Evolutionary conservation across 2,113 vertebrate genomes (phyloP).

Genomic region (Nerophis lumbriciformis): DNA sequence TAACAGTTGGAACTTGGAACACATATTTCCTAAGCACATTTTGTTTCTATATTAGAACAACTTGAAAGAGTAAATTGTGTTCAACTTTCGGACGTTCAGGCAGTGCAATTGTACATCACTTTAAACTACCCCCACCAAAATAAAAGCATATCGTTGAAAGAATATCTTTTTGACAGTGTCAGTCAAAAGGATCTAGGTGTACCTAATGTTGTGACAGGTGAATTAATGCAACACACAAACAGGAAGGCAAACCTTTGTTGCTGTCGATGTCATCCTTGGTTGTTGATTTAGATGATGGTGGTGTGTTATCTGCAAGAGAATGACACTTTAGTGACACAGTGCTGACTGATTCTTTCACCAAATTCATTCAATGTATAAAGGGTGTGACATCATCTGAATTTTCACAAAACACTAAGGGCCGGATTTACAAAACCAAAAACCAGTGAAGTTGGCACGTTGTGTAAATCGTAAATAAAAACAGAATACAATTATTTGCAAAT

Average conservation of each 20-base stretch:
- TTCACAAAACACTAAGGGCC: slow-evolving; percentile 1
- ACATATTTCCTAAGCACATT: too few species aligned
- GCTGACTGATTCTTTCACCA: slow-evolving; percentile 13
- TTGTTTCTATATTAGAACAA: too few species aligned
- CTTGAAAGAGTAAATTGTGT: too few species aligned
- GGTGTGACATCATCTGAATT: slow-evolving; percentile 15
- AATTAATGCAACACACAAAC: neutral
- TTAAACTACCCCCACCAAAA: neutral
- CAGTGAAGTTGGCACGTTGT: too few species aligned
- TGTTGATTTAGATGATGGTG: slow-evolving; percentile 50
- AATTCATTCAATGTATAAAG: slow-evolving; percentile 4
- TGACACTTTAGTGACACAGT: slow-evolving; percentile 11
- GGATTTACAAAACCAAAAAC: too few species aligned
- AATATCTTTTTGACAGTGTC: neutral
- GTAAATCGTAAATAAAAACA: too few species aligned
- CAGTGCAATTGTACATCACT: neutral
- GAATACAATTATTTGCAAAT: too few species aligned
- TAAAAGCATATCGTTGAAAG: neutral
- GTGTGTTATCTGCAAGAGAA: slow-evolving; percentile 48
- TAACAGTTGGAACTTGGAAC: too few species aligned
- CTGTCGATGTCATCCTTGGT: slow-evolving; percentile 47
- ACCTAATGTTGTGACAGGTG: neutral
- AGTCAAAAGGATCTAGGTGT: neutral
- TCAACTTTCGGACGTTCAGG: neutral
- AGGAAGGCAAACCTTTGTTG: slow-evolving; percentile 40